Conservation (phyloP, 2,797 vertebrate species). For the Ispidina lecontei region DNA sequence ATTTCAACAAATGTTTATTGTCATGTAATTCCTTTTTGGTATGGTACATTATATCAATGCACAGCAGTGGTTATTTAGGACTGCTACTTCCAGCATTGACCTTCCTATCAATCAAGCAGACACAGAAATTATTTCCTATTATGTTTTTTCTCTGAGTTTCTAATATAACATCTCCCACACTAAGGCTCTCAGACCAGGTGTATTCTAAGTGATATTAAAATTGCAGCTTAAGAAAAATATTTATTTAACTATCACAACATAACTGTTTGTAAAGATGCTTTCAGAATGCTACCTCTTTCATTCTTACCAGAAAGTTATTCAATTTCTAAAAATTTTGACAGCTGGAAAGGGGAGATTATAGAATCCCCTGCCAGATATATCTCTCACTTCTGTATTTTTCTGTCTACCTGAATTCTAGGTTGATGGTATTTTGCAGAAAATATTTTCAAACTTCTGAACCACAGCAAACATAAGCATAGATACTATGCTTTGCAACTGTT, state of each 20-base stretch:
- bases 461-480: not conserved
- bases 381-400: not conserved
- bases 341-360: not conserved
- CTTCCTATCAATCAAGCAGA: not conserved
- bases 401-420: not conserved
- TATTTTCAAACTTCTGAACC: not conserved
- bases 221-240: not conserved
- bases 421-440: not conserved
- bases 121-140: not conserved
- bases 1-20: not conserved
- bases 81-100: not conserved
- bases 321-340: not conserved
- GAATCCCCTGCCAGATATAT: not conserved
- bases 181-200: not conserved
- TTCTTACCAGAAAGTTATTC: not conserved
- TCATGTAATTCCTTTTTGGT: not conserved
- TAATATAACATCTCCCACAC: not conserved
- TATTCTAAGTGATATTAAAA: not conserved
- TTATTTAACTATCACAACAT: not conserved
- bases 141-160: not conserved
- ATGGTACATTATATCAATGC: not conserved
- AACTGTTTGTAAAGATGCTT: not conserved
- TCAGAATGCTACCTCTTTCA: not conserved
- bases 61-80: not conserved
- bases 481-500: not conserved